A percentile compares a stretch with the other conserved stretches of the same genome.
These are phyloP conservation scores for Tachina lurida DNA, from an alignment of 2,888 invertebrate genomes.

Conservation along the genomic window DNA sequence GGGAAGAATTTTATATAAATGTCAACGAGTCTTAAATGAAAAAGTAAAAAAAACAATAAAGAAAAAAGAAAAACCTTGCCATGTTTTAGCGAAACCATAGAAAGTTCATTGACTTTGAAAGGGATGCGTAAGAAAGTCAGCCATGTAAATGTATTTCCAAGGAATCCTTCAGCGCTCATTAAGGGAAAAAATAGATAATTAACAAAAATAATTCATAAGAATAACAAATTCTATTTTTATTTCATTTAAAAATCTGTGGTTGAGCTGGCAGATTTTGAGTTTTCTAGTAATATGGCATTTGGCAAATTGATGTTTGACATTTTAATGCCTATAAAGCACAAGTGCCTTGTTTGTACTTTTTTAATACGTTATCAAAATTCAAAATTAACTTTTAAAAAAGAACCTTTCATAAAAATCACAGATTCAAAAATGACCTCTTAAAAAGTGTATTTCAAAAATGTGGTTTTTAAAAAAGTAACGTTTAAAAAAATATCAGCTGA, in stretches of 20 bases:
- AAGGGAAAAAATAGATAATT: not conserved
- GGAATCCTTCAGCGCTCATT: slow-evolving; percentile 19
- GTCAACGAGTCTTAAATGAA: slow-evolving; percentile 21
- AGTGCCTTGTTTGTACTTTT: too few relatives aligned
- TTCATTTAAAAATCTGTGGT: not conserved
- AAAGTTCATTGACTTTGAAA: slow-evolving; percentile 51
- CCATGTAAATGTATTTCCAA: not conserved
- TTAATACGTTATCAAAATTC: too few relatives aligned
- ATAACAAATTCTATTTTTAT: not conserved
- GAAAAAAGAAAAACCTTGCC: slow-evolving; percentile 39
- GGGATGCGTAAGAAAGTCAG: slow-evolving; percentile 4
- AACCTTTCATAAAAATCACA: too few relatives aligned
- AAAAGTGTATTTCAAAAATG: too few relatives aligned
- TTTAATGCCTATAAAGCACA: too few relatives aligned
- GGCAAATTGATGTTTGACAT: too few relatives aligned
- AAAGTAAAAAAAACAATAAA: not conserved
- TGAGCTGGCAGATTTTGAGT: too few relatives aligned
- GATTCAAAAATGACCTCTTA: too few relatives aligned
- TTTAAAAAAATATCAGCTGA: too few relatives aligned
- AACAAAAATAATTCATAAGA: not conserved
- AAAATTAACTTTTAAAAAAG: too few relatives aligned
- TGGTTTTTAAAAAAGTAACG: too few relatives aligned
- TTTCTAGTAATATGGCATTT: too few relatives aligned
- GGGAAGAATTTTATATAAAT: slow-evolving; percentile 20
- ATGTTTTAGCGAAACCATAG: slow-evolving; percentile 35